Evolutionary conservation across 2,888 invertebrate species (phyloP), one percentile per base, ranked within the genome.

Genomic region (Drosophila prostipennis): DNA sequence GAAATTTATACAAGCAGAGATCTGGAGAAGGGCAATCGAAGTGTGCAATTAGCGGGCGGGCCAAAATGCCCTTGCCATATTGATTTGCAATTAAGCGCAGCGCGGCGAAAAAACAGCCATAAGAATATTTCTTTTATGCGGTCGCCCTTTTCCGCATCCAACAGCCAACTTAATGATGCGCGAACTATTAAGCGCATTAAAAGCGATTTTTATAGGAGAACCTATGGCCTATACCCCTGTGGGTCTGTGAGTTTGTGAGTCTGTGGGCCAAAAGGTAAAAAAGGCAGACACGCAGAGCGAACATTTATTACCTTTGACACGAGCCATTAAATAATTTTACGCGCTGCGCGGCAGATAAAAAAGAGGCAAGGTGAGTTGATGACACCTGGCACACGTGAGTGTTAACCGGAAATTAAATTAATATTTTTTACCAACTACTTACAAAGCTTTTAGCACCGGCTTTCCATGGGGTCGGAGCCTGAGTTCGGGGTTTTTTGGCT

Each of bases 301-400:
- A 80, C 87, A 83, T 83, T 84, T 86, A 88, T 88, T 80, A 72
- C 72, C 80, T 86, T 80, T 84, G 89, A 80, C 84, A 86, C 70
- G 51, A 73, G 57, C 88, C 87, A 84, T 84, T 84, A 88, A 86
- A 83, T 74, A 78, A 79, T 76, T 73, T 73, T 64, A 74, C 53
- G 63, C 58, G 60, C 46, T 67, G 75, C 63, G 76, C 26, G 45
- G 53, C 36, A 67, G 53, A 40, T 39, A 51, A 45, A 52, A 29
- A 40, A 23, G 26, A 5, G 26, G 59, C 48, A 56, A 54, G 43
- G 40, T n/a, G 56, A 16, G 54, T 10, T 54, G 49, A 59, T 53
- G 60, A 71, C 71, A 71, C 71, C 73, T 72, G 73, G 37, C 53
- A 57, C 73, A 57, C 54, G 58, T 73, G 46, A 54, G 67, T 59